Evolutionary conservation across 23 tunicate genomes (phyloP), one percentile per base, ranked within the genome.

Genomic region (Ciona savignyi): DNA sequence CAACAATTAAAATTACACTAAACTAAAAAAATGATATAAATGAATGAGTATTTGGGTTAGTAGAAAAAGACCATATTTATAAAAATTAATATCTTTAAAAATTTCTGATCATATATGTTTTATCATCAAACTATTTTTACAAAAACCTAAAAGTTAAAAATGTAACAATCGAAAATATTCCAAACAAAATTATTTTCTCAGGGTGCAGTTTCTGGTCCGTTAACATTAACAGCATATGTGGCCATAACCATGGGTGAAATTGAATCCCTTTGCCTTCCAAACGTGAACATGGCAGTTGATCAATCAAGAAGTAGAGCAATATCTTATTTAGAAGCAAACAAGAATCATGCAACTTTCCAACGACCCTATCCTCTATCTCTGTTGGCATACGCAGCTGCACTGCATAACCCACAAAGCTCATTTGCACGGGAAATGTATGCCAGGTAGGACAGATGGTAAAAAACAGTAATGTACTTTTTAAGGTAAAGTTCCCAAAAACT

Each of bases 141-240:
- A n/a, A n/a, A n/a, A n/a, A n/a, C n/a, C n/a, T n/a, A n/a, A n/a
- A n/a, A n/a, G n/a, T n/a, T n/a, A n/a, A n/a, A n/a, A n/a, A n/a
- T n/a, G n/a, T n/a, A n/a, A n/a, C n/a, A n/a, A n/a, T n/a, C n/a
- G n/a, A n/a, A n/a, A n/a, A n/a, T n/a, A n/a, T n/a, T n/a, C n/a
- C n/a, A n/a, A n/a, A n/a, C n/a, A n/a, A n/a, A 66, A 66, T 62
- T 70, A 1, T 72, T 2, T 74, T 28, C 51, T 1, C 83, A 86
- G 93, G 93, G 93, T 1, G 85, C 85, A 23, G 81, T 86, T 27
- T 75, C 70, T 24, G 83, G 81, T 2, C 29, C 60, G 1, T 67
- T 73, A 3, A 76, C 82, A 42, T 71, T 87, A 23, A 70, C 95
- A 1, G 86, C 86, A 4, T 87, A 87, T 30, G 95, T 87, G 2